Conservation (phyloP, 2,888 invertebrate genomes). For the Coecobrya sp. region DNA sequence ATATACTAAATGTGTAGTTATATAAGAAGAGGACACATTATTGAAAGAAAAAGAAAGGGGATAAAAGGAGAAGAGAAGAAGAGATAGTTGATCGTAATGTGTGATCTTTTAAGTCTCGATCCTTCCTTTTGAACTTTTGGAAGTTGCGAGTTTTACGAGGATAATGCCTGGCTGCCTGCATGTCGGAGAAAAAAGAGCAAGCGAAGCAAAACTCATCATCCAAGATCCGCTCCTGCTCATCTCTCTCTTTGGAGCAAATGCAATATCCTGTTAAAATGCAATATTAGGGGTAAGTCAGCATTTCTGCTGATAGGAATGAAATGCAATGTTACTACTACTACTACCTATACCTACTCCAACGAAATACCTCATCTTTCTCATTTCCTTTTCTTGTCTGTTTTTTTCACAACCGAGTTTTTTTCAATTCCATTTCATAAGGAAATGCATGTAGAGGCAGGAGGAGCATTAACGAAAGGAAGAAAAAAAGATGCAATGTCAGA, state of each 20-base stretch:
- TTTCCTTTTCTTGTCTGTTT: not conserved
- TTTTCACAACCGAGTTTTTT: conserved; percentile 7
- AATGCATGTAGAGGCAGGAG: not conserved
- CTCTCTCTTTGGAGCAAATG: conserved; percentile 28
- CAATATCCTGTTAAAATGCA: conserved; percentile 41
- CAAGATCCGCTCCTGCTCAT: not conserved
- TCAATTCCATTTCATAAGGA: conserved; percentile 15
- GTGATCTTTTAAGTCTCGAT: not conserved
- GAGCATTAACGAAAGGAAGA: not conserved
- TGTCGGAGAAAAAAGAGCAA: conserved; percentile 25
- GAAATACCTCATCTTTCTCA: conserved; percentile 30
- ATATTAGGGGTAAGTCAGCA: not conserved
- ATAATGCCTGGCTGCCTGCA: not conserved
- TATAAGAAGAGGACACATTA: not conserved
- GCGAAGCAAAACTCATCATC: conserved; percentile 11
- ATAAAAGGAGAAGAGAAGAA: not conserved
- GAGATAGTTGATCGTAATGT: not conserved
- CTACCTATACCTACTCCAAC: not conserved
- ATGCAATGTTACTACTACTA: not conserved
- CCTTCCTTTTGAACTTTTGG: not conserved
- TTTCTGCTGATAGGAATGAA: not conserved
- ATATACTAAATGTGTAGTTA: too few relatives aligned
- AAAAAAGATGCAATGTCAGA: conserved; percentile 34
- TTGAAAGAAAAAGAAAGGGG: not conserved
- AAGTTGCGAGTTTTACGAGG: conserved; percentile 15